A percentile compares a stretch with the other conserved stretches of the same genome.
phyloP scores from a whole-genome alignment of 1,140 invertebrate genomes.

The Scaptomyza pallida region DNA sequence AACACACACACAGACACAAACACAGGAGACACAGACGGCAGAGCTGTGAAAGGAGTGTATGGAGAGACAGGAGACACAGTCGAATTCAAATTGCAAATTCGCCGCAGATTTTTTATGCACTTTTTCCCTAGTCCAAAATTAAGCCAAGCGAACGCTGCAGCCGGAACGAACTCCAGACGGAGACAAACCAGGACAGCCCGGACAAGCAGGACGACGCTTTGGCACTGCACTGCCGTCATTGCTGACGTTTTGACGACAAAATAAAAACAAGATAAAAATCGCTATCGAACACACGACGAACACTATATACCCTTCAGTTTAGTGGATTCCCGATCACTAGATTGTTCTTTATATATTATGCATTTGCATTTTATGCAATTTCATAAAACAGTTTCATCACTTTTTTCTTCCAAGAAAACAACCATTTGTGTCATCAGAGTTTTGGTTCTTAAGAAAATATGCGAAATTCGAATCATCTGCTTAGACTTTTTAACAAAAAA shows the following conservation, averaged over 20 bases:
- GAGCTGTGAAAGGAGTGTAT: not conserved
- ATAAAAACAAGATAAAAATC: conserved; percentile 48
- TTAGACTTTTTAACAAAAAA: too few species aligned
- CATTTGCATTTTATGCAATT: too few species aligned
- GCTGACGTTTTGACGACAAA: conserved; percentile 78
- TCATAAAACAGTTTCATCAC: too few species aligned
- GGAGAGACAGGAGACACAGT: conserved; percentile 45
- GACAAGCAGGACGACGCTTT: conserved; percentile 29
- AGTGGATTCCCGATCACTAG: too few species aligned
- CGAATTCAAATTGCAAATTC: conserved; percentile 80
- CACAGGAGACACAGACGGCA: conserved; percentile 34
- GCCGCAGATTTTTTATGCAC: conserved; percentile 80
- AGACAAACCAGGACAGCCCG: conserved; percentile 7
- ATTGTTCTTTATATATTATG: too few species aligned
- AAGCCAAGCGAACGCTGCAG: conserved; percentile 71
- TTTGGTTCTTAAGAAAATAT: too few species aligned
- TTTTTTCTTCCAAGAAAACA: too few species aligned
- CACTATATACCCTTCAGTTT: not conserved
- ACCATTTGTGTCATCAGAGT: too few species aligned
- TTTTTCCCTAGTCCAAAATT: conserved; percentile 76
- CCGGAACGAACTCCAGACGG: conserved; percentile 69
- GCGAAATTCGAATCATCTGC: too few species aligned
- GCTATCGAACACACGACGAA: not conserved
- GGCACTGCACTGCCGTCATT: conserved; percentile 31
- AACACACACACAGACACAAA: conserved; percentile 18